Conservation (phyloP, 64 coral and sea anemone genomes). For the Montipora efflorescens region DNA sequence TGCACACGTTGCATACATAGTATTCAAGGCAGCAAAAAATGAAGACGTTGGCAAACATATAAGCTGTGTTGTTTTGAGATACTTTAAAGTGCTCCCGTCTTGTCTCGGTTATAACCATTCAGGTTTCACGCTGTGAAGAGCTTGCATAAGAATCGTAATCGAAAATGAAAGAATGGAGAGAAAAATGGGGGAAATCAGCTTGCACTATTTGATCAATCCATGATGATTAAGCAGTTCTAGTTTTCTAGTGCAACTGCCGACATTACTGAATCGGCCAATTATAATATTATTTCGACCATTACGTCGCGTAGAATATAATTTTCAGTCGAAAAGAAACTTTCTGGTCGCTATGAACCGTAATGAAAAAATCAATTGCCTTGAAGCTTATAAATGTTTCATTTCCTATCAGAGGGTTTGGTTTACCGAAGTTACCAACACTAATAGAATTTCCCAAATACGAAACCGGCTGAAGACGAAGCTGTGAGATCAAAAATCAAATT, state of each 20-base stretch:
- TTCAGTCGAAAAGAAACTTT: constrained; percentile 9
- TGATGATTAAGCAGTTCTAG: too few relatives aligned
- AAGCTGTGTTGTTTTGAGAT: constrained; percentile 6
- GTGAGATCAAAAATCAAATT: background rate
- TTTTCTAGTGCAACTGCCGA: background rate
- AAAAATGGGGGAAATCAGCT: background rate
- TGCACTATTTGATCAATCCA: too few relatives aligned
- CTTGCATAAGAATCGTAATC: background rate
- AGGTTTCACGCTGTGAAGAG: background rate
- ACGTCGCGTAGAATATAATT: constrained; percentile 31
- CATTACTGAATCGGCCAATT: background rate
- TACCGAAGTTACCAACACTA: background rate
- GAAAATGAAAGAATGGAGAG: background rate
- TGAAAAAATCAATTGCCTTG: background rate
- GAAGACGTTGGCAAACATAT: background rate
- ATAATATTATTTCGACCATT: constrained; percentile 33
- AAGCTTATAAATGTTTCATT: constrained; percentile 45
- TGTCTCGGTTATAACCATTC: background rate
- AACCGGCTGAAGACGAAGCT: background rate
- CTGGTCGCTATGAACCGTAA: background rate
- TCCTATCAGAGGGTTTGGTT: background rate
- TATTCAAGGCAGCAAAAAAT: background rate
- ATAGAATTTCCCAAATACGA: background rate
- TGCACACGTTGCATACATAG: background rate
- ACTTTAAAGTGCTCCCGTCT: background rate